A percentile compares a stretch with the other conserved stretches of the same genome.
Evolutionary conservation across 2,888 invertebrate genomes (phyloP).

Genomic region (Tolmerus cingulatus): DNA sequence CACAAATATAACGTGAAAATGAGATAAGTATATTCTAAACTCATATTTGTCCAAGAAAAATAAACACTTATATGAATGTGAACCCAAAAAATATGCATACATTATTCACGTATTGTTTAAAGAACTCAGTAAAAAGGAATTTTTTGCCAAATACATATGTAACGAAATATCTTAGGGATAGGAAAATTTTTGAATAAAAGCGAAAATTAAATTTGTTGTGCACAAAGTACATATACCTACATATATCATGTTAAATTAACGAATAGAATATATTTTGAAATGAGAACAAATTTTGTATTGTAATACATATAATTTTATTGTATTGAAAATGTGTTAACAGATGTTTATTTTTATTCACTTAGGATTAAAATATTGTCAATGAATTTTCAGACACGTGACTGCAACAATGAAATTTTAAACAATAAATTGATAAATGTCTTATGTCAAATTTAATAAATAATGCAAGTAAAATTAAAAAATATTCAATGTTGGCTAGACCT

Average conservation of each 20-base stretch:
- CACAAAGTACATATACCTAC: not conserved
- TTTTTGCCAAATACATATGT: slow-evolving; percentile 25
- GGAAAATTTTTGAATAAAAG: not conserved
- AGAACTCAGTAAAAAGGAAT: not conserved
- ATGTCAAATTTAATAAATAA: slow-evolving; percentile 19
- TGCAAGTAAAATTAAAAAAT: not conserved
- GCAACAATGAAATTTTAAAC: slow-evolving; percentile 28
- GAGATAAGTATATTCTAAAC: not conserved
- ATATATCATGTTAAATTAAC: slow-evolving; percentile 1
- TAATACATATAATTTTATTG: not conserved
- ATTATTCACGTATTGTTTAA: not conserved
- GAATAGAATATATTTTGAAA: slow-evolving; percentile 6
- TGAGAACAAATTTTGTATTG: not conserved
- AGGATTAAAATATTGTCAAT: not conserved
- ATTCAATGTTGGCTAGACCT: slow-evolving; percentile 29
- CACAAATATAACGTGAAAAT: not conserved
- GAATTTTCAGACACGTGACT: not conserved
- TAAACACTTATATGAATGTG: not conserved
- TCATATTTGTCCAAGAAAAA: not conserved
- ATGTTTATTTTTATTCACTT: slow-evolving; percentile 9
- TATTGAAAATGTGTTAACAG: not conserved
- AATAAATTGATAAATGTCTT: slow-evolving; percentile 28
- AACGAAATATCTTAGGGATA: slow-evolving; percentile 15
- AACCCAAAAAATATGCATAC: not conserved
- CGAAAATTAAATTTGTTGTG: not conserved